phyloP scores from a whole-genome alignment of 92 coral and sea anemone species.

The Porites evermanni region DNA sequence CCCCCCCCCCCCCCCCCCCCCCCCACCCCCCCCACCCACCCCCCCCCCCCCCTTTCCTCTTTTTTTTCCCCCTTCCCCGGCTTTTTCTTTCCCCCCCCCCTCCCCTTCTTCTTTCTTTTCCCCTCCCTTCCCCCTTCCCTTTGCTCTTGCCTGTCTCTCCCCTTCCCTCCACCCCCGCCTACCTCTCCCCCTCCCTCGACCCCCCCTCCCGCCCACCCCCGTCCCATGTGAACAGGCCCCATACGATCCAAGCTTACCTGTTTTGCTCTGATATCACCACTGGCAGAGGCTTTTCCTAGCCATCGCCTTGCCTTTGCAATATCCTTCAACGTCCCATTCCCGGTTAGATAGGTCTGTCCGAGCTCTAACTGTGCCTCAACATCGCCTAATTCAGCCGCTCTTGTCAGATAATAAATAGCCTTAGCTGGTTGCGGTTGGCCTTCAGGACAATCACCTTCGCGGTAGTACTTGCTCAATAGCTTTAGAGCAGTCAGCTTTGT shows the following conservation, averaged over 20 bases:
- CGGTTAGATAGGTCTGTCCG: conserved; percentile 56
- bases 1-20: no score
- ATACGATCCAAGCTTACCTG: conserved; percentile 34
- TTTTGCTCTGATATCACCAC: conserved; percentile 36
- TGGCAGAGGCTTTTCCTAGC: conserved; percentile 62
- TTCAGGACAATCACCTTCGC: conserved; percentile 70
- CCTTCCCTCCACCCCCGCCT: no score
- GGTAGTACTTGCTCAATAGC: conserved; percentile 48
- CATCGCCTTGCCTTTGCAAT: conserved; percentile 55
- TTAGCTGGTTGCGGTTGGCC: conserved; percentile 71
- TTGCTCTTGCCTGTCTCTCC: no score
- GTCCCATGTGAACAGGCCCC: not conserved
- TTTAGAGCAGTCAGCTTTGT: conserved; percentile 28
- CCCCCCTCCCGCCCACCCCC: no score
- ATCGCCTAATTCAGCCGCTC: conserved; percentile 67
- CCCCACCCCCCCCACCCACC: no score
- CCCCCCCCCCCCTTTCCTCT: no score
- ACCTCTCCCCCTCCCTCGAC: no score
- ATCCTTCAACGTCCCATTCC: conserved; percentile 48
- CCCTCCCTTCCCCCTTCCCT: no score
- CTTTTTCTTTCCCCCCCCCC: no score
- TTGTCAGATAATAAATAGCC: conserved; percentile 65
- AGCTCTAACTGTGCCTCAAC: conserved; percentile 51
- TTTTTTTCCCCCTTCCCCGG: no score
- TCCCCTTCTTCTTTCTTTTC: no score